Conservation (phyloP, 1,140 invertebrate genomes). For the Bradysia coprophila region DNA sequence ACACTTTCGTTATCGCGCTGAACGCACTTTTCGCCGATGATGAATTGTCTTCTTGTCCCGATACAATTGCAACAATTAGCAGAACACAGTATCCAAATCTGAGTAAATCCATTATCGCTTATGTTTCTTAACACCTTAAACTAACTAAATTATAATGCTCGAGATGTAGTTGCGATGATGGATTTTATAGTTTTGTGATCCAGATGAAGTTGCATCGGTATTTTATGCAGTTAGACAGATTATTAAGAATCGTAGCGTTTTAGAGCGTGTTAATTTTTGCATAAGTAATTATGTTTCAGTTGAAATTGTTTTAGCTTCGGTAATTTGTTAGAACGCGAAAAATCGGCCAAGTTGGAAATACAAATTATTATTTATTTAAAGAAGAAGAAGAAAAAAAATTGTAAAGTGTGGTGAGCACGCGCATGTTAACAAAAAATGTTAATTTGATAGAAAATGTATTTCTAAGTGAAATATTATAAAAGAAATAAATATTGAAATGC, state of each 20-base stretch:
- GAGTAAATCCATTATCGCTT: not conserved
- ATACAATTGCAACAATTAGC: not conserved
- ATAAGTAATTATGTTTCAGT: not conserved
- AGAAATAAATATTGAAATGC: too few species aligned
- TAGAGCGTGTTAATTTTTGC: conserved; percentile 2
- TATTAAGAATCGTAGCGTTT: not conserved
- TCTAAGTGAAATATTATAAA: too few species aligned
- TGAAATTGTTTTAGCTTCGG: not conserved
- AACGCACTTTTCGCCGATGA: conserved; percentile 8
- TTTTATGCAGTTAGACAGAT: not conserved
- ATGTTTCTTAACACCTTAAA: too few species aligned
- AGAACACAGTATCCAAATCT: not conserved
- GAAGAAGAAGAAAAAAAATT: too few species aligned
- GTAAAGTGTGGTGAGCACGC: too few species aligned
- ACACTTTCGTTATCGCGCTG: conserved; percentile 29
- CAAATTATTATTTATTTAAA: too few species aligned
- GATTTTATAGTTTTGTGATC: not conserved
- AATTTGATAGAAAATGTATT: too few species aligned
- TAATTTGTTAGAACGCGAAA: not conserved
- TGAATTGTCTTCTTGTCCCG: not conserved
- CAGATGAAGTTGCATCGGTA: not conserved
- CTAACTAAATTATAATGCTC: too few species aligned
- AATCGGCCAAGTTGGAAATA: not conserved
- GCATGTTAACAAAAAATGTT: too few species aligned
- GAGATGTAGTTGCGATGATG: not conserved